Conservation (phyloP, 2,888 invertebrate species). For the Tenthredo notha region DNA sequence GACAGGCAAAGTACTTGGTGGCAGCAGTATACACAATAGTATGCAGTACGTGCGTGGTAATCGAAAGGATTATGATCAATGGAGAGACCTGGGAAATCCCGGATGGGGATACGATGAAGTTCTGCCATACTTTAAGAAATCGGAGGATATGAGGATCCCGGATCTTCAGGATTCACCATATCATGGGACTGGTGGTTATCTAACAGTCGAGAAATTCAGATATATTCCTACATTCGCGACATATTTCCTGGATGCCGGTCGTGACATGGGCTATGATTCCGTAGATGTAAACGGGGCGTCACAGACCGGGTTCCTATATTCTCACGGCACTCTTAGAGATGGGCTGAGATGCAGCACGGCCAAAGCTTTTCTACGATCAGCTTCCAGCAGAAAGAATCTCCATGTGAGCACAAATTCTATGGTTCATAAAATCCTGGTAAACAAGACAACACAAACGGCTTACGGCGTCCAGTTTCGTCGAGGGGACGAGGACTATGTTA, state of each 20-base stretch:
- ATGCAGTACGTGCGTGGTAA: constrained; percentile 80
- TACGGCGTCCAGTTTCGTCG: constrained; percentile 86
- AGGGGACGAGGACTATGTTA: constrained; percentile 77
- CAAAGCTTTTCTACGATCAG: constrained; percentile 88
- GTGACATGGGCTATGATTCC: constrained; percentile 85
- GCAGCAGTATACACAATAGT: constrained; percentile 79
- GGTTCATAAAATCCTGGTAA: constrained; percentile 85
- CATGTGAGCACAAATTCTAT: constrained; percentile 86
- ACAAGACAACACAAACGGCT: constrained; percentile 81
- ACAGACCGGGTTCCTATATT: constrained; percentile 89
- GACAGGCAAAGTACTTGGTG: constrained; percentile 77
- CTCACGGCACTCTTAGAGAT: constrained; percentile 88
- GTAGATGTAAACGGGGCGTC: constrained; percentile 88
- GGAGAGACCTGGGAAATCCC: constrained; percentile 77
- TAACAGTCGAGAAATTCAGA: constrained; percentile 87
- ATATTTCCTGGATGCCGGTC: constrained; percentile 85
- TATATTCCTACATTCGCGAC: constrained; percentile 85
- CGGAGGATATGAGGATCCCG: constrained; percentile 88
- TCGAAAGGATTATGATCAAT: constrained; percentile 78
- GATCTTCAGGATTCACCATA: constrained; percentile 80
- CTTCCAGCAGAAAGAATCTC: constrained; percentile 84
- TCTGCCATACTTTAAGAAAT: constrained; percentile 75
- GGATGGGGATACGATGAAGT: constrained; percentile 76
- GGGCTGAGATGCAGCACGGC: constrained; percentile 91
- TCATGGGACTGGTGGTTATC: constrained; percentile 86